Evolutionary conservation across 2,888 invertebrate species (phyloP), one percentile per base, ranked within the genome.

Genomic region (Pterostichus madidus): DNA sequence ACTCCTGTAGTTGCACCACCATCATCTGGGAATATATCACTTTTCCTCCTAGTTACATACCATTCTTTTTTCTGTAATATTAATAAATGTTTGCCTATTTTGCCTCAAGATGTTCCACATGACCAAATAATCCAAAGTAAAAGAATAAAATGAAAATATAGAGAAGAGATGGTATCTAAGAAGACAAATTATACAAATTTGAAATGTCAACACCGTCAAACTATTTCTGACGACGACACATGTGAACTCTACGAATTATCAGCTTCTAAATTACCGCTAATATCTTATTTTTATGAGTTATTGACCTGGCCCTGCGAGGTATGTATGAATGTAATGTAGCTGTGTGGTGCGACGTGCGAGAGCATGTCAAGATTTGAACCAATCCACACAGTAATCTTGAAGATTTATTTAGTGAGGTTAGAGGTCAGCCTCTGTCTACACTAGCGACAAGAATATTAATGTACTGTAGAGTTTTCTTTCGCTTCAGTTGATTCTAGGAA

Each of bases 361-460:
- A 7, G 39, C 39, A 39, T 49, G 49, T 49, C n/a, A 64, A 64
- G 64, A 64, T 64, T 64, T 64, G 6, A 64, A 64, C 64, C 32
- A 35, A 64, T 64, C 71, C 71, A 59, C 44, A 15, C 49, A 46
- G 49, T 71, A 71, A 71, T 71, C 71, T 71, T 46, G 49, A 71
- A 39, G 71, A 71, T 71, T 71, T 71, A 71, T 71, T 71, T 71
- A 46, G 71, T 13, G 71, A 64, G 64, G 64, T 64, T 35, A 35
- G 11, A 64, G 64, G 35, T 64, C 32, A 64, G n/a, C 11, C n/a
- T 64, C 64, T 64, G 64, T 64, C 31, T 32, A 64, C 64, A 64
- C 11, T 35, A 13, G 64, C 32, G 64, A 64, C 64, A 35, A 64
- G 64, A 64, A 64, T 64, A 64, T 64, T 64, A 64, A 64, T 64